These are phyloP conservation scores for Bambusicola thoracicus DNA, from an alignment of 2,113 vertebrate genomes.

Conservation along the genomic window DNA sequence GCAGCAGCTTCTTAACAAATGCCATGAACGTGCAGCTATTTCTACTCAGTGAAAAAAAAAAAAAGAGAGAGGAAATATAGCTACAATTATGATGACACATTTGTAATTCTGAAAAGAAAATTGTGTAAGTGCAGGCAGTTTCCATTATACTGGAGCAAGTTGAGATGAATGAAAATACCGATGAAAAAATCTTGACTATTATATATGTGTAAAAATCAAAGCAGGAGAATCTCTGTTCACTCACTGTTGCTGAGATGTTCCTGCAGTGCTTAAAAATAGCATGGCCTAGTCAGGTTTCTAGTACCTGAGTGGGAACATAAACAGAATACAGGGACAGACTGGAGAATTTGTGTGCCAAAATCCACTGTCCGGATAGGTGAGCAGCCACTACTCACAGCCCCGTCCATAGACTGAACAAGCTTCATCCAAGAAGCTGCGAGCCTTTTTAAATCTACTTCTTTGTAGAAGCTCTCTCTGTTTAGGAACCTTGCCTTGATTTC, in stretches of 20 bases:
- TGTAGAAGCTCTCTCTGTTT: neutral
- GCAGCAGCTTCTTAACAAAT: neutral
- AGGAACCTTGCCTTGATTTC: neutral
- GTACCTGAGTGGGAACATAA: neutral
- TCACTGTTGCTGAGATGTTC: neutral
- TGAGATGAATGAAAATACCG: slow-evolving; percentile 38
- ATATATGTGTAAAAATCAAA: neutral
- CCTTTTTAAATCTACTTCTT: neutral
- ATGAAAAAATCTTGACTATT: slow-evolving; percentile 39
- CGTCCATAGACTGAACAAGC: neutral
- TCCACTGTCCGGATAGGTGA: neutral
- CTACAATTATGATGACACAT: slow-evolving; percentile 31
- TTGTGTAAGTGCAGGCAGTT: slow-evolving; percentile 5
- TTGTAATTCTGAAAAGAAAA: slow-evolving; percentile 27
- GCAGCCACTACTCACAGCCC: accelerated
- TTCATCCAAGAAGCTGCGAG: neutral
- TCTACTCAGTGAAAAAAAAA: slow-evolving; percentile 17
- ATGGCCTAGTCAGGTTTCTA: neutral
- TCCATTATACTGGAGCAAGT: neutral
- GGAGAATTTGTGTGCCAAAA: neutral
- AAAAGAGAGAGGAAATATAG: neutral
- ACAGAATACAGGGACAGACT: neutral
- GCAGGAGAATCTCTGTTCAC: neutral
- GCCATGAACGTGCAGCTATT: neutral
- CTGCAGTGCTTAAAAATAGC: neutral